Evolutionary conservation across 2,888 invertebrate genomes (phyloP).

Genomic region (Stenotaenia linearis): DNA sequence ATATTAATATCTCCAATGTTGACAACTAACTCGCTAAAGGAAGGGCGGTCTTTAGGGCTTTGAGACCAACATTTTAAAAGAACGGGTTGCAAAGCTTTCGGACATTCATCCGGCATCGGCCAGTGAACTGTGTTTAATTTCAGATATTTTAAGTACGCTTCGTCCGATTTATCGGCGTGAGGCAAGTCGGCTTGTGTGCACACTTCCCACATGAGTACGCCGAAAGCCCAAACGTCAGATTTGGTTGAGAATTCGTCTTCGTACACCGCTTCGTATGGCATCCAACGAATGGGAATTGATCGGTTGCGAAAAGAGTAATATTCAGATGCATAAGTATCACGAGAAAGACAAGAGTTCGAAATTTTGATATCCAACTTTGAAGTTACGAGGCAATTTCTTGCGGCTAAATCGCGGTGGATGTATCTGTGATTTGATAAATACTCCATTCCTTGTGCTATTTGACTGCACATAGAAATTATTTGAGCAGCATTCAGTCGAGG

Average conservation of each 20-base stretch:
- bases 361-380: conserved; percentile 74
- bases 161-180: conserved; percentile 68
- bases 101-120: conserved; percentile 42
- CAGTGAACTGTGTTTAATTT: conserved; percentile 38
- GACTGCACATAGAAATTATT: conserved; percentile 51
- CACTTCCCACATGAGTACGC: conserved; percentile 84
- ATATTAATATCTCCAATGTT: conserved; percentile 44
- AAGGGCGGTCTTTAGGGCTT: conserved; percentile 47
- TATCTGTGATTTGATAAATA: conserved; percentile 66
- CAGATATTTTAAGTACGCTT: conserved; percentile 54
- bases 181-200: conserved; percentile 72
- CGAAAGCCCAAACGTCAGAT: conserved; percentile 88
- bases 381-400: conserved; percentile 83
- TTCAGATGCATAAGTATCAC: conserved; percentile 82
- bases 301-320: conserved; percentile 79
- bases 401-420: conserved; percentile 86
- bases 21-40: conserved; percentile 46
- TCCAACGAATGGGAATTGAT: conserved; percentile 82
- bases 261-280: conserved; percentile 69
- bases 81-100: conserved; percentile 43
- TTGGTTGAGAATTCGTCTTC: conserved; percentile 89
- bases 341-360: conserved; percentile 68
- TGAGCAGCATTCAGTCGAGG: conserved; percentile 55
- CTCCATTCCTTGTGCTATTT: conserved; percentile 76
- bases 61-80: conserved; percentile 45